Evolutionary conservation across 2,888 invertebrate genomes (phyloP).

Genomic region (Thalpophila matura): DNA sequence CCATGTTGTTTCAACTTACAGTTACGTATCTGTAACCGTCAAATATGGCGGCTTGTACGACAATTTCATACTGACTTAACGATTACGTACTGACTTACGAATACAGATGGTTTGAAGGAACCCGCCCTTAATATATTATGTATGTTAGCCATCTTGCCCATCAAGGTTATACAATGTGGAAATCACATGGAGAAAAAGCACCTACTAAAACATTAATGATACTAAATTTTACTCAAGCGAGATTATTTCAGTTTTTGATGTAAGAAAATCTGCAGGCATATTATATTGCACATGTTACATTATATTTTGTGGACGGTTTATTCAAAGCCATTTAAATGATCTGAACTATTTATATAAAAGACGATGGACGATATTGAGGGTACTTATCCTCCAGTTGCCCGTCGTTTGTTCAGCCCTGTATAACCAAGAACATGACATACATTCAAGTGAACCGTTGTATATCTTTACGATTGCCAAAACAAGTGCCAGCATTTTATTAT

Average conservation of each 20-base stretch:
- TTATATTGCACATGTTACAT: not conserved
- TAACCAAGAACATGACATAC: not conserved
- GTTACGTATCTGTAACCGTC: too few relatives aligned
- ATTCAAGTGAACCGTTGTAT: not conserved
- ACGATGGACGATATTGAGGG: not conserved
- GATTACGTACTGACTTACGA: too few relatives aligned
- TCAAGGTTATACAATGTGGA: not conserved
- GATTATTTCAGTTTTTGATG: not conserved
- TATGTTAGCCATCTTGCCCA: slow-evolving; percentile 14
- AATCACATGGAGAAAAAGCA: not conserved
- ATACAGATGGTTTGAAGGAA: too few relatives aligned
- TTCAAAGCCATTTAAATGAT: too few relatives aligned
- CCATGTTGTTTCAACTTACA: too few relatives aligned
- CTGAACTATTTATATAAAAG: too few relatives aligned
- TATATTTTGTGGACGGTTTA: too few relatives aligned
- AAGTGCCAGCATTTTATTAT: slow-evolving; percentile 59
- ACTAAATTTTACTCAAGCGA: not conserved
- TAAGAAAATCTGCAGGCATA: not conserved
- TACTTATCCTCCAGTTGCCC: not conserved
- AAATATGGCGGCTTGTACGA: too few relatives aligned
- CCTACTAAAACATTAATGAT: not conserved
- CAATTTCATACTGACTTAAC: too few relatives aligned
- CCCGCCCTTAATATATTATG: too few relatives aligned
- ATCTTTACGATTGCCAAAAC: slow-evolving; percentile 48
- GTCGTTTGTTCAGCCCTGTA: not conserved